phyloP scores from a whole-genome alignment of 1,140 invertebrate species.

The Panulirus ornatus region DNA sequence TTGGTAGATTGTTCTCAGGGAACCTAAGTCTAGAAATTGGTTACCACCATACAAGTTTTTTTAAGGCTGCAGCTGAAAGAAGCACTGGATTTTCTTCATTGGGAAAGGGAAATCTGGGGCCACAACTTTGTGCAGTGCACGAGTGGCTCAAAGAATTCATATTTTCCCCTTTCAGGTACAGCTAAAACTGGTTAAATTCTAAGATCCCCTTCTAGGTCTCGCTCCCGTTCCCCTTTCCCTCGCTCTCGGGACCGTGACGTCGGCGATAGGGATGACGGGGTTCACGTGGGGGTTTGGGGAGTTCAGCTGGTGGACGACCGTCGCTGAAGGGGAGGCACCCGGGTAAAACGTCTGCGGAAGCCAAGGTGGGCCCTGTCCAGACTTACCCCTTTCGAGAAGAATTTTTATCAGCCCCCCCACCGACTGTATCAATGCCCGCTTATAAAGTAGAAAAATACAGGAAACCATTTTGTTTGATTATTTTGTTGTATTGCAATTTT shows the following conservation, averaged over 20 bases:
- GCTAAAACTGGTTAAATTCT: conserved; percentile 67
- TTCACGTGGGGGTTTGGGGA: conserved; percentile 72
- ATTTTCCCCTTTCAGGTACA: conserved; percentile 58
- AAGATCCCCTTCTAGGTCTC: conserved; percentile 70
- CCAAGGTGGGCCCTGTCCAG: conserved; percentile 90
- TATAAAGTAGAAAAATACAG: conserved; percentile 77
- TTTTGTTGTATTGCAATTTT: not conserved
- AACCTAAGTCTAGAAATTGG: too few species aligned
- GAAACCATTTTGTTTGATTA: conserved; percentile 33
- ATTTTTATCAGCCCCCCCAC: conserved; percentile 94
- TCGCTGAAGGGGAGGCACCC: conserved; percentile 80
- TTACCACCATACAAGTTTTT: too few species aligned
- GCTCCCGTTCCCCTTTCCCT: conserved; percentile 71
- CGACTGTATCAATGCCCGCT: conserved; percentile 83
- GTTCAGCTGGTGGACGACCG: conserved; percentile 79
- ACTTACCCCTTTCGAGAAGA: conserved; percentile 91
- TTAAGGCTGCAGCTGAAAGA: not conserved
- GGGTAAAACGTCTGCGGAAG: conserved; percentile 88
- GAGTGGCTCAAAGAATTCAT: conserved; percentile 17
- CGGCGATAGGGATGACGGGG: conserved; percentile 74
- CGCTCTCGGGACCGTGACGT: conserved; percentile 72
- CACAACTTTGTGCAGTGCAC: not conserved
- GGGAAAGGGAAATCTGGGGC: not conserved
- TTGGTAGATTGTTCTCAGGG: too few species aligned
- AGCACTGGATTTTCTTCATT: not conserved